These are phyloP conservation scores for Diadromus collaris DNA, from an alignment of 2,888 invertebrate genomes.

Conservation along the genomic window DNA sequence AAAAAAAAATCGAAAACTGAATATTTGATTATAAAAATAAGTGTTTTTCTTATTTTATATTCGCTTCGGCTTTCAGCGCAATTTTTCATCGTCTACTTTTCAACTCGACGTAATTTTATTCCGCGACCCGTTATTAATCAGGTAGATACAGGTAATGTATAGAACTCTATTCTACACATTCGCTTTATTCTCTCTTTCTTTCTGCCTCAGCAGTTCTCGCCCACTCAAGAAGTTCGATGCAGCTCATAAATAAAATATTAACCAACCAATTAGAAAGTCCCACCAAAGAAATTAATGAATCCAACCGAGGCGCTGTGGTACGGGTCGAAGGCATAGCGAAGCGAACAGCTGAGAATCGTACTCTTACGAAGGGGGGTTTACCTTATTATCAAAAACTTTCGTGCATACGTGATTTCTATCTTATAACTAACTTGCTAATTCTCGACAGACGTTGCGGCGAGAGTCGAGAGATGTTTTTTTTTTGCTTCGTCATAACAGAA, in stretches of 20 bases:
- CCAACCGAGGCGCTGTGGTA: slow-evolving; percentile 26
- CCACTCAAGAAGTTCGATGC: slow-evolving; percentile 61
- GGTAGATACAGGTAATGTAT: slow-evolving; percentile 35
- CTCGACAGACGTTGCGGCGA: slow-evolving; percentile 13
- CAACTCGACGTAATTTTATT: slow-evolving; percentile 48
- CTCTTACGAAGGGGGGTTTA: slow-evolving; percentile 28
- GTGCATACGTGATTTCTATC: slow-evolving; percentile 63
- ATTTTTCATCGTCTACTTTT: slow-evolving; percentile 46
- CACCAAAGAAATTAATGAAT: slow-evolving; percentile 71
- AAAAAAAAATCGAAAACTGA: slow-evolving; percentile 31
- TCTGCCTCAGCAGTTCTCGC: slow-evolving; percentile 34
- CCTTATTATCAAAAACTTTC: slow-evolving; percentile 68
- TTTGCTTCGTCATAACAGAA: background rate
- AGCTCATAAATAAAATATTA: slow-evolving; percentile 75
- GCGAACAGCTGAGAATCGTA: slow-evolving; percentile 46
- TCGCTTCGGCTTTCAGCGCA: slow-evolving; percentile 28
- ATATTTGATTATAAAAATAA: slow-evolving; percentile 50
- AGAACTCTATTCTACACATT: slow-evolving; percentile 8
- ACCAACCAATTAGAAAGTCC: slow-evolving; percentile 73
- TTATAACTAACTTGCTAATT: too few relatives aligned
- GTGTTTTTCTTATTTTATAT: slow-evolving; percentile 28
- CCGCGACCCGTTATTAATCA: slow-evolving; percentile 50
- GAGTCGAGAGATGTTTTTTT: slow-evolving; percentile 42
- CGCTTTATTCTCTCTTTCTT: slow-evolving; percentile 11
- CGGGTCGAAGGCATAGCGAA: background rate